These are phyloP conservation scores for Nothobranchius furzeri DNA, from an alignment of 2,113 vertebrate species.

Conservation along the genomic window DNA sequence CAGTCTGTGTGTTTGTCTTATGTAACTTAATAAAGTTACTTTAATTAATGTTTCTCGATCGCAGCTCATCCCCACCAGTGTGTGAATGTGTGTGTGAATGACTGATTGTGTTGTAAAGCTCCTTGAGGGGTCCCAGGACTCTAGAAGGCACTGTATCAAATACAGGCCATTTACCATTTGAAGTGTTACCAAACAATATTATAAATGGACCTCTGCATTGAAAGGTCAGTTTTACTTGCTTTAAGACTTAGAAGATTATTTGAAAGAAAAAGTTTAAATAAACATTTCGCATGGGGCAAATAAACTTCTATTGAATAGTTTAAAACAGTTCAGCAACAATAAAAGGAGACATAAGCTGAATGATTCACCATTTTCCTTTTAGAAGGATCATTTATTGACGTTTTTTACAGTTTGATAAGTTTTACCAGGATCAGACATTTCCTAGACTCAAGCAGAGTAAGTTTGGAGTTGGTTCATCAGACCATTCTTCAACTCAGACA, in stretches of 20 bases:
- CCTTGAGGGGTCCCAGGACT: no score
- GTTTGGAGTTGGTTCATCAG: constrained; percentile 22
- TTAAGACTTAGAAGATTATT: background rate
- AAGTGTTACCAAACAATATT: background rate
- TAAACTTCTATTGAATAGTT: no score
- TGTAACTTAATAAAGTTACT: no score
- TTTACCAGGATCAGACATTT: constrained; percentile 13
- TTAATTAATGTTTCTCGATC: no score
- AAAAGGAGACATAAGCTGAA: background rate
- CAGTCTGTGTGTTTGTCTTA: background rate
- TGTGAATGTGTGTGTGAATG: no score
- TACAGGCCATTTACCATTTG: no score
- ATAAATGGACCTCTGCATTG: background rate
- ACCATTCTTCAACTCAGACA: constrained; percentile 27
- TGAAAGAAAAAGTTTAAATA: no score
- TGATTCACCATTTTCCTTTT: background rate
- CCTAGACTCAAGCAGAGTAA: constrained; percentile 16
- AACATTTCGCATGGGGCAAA: no score
- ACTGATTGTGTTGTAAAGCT: no score
- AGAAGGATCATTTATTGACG: constrained; percentile 8
- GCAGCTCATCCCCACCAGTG: no score
- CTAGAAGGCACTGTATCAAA: no score
- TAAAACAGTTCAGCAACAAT: background rate
- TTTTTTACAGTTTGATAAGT: constrained; percentile 35
- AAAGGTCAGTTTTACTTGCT: background rate